Percentiles rank a stretch among this genome's conserved stretches.
These are phyloP conservation scores for Acanthiza pusilla DNA, from an alignment of 2,797 vertebrate genomes.

Conservation along the genomic window DNA sequence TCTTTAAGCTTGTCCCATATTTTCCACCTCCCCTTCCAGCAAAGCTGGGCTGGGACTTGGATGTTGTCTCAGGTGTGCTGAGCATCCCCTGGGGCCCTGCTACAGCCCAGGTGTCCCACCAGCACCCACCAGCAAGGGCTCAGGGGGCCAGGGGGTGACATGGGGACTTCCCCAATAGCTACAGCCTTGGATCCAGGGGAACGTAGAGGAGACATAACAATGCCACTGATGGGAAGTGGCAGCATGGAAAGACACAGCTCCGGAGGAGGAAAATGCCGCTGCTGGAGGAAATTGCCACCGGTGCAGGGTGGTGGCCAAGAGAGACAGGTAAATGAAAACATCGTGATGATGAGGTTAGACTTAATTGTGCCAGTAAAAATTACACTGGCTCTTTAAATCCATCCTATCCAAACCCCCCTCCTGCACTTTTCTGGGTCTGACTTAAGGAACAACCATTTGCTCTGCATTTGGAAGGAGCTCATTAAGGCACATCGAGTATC, in stretches of 20 bases:
- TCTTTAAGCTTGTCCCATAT: not conserved
- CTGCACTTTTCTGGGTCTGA: not conserved
- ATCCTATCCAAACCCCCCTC: not conserved
- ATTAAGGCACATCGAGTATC: not conserved
- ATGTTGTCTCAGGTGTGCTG: not conserved
- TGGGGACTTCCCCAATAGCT: not conserved
- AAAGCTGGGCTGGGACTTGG: not conserved
- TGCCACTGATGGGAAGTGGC: not conserved
- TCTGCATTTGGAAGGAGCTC: not conserved
- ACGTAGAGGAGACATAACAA: accelerated
- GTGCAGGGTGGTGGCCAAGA: not conserved
- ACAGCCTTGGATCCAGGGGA: not conserved
- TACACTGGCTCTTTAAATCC: not conserved
- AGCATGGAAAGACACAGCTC: too few species aligned
- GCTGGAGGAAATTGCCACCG: not conserved
- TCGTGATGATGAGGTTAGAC: accelerated
- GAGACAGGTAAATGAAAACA: not conserved
- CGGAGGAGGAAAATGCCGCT: too few species aligned
- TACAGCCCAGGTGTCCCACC: not conserved
- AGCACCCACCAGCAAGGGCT: not conserved
- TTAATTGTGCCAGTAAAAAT: not conserved
- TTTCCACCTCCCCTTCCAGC: not conserved
- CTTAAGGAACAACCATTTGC: not conserved
- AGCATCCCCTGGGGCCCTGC: not conserved
- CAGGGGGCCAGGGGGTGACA: not conserved